Evolutionary conservation across 2,888 invertebrate species (phyloP), one percentile per base, ranked within the genome.

Genomic region (Tyria jacobaeae): DNA sequence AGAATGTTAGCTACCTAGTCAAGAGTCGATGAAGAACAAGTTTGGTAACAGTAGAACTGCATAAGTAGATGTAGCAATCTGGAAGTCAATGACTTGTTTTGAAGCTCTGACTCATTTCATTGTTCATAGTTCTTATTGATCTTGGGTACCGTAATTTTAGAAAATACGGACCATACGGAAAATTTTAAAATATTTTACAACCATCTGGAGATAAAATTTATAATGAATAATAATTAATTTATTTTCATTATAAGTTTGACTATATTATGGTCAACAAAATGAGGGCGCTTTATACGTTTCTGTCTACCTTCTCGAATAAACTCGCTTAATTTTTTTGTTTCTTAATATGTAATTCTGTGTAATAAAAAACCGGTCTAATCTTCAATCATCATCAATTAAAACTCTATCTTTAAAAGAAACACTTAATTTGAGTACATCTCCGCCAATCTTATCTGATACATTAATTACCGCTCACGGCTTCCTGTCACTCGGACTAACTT

Each of bases 401-500:
- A n/a, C n/a, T n/a, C n/a, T n/a, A 7, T 7, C 6, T 31, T 31
- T 31, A 3, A 31, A n/a, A 41, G 17, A 41, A 41, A 41, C 17
- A 41, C 17, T 41, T 17, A 41, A 44, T 21, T 12, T 44, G 44
- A 44, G 12, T 44, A 44, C 12, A 17, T 12, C 21, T 44, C 44
- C 44, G 44, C 10, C 12, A 12, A 21, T 12, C 21, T 44, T 21
- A 44, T 21, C 44, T 21, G 44, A 21, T 44, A 17, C 60, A 17
- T 55, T 48, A 47, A 48, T 57, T 17, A 21, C 15, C 25, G 25
- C 31, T 10, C 35, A 35, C 24, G 37, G 49, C 41, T 59, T 71
- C 73, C 69, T 52, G 57, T 60, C 47, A 50, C 56, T 44, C 64
- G 47, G 35, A 53, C 51, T 37, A 34, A 37, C 25, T 39, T 17